Evolutionary conservation across 2,113 vertebrate species (phyloP).

Genomic region (Zapornia atra): DNA sequence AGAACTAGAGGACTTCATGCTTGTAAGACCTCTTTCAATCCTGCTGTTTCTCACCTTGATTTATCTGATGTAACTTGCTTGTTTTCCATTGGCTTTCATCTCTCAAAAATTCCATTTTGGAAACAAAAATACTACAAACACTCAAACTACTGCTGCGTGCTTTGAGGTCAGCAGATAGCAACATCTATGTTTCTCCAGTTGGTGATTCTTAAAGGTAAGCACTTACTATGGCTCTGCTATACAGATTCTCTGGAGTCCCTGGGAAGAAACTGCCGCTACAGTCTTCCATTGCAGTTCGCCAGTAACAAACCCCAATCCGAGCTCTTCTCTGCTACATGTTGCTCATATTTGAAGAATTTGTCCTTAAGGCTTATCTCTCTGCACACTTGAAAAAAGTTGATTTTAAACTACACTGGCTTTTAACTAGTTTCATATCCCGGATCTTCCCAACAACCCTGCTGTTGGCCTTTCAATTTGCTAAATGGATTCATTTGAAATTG

Average conservation of each 20-base stretch:
- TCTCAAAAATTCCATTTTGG: not conserved
- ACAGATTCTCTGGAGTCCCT: not conserved
- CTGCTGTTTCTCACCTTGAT: not conserved
- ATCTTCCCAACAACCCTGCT: not conserved
- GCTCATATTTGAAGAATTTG: not conserved
- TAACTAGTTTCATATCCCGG: not conserved
- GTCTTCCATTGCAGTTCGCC: not conserved
- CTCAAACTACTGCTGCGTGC: not conserved
- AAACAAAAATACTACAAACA: not conserved
- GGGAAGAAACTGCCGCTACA: not conserved
- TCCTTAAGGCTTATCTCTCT: not conserved
- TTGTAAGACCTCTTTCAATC: not conserved
- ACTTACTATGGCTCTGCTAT: not conserved
- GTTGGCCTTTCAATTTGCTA: not conserved
- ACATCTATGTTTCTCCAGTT: not conserved
- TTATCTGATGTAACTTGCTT: not conserved
- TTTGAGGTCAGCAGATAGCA: not conserved
- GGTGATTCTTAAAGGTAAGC: not conserved
- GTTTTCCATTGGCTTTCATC: not conserved
- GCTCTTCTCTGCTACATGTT: not conserved
- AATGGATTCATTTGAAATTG: not conserved
- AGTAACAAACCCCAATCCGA: accelerated
- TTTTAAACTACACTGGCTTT: not conserved
- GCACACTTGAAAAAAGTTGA: not conserved
- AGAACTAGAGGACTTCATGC: not conserved